A percentile compares a stretch with the other conserved stretches of the same genome.
Evolutionary conservation across 1,140 invertebrate genomes (phyloP).

Genomic region (Laupala kohalensis): DNA sequence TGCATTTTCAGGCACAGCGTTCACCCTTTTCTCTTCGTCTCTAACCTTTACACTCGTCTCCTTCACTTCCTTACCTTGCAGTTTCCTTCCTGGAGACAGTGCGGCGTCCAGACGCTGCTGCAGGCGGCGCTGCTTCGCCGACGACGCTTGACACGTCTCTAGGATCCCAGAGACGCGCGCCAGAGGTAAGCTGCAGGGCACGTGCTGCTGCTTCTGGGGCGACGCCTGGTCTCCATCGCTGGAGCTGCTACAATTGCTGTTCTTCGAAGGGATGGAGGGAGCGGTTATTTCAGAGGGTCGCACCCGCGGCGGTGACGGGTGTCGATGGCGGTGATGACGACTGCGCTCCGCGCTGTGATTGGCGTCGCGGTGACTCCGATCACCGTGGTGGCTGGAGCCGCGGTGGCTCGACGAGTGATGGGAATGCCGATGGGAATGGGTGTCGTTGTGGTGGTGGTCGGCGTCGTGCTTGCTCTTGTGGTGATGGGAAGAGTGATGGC

Average conservation of each 20-base stretch:
- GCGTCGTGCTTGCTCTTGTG: background rate
- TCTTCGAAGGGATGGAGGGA: no score
- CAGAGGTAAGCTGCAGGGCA: background rate
- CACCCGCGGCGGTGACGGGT: background rate
- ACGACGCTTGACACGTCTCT: background rate
- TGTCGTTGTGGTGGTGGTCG: background rate
- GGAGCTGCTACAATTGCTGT: no score
- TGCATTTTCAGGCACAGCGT: no score
- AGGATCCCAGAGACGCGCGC: background rate
- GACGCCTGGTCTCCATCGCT: background rate
- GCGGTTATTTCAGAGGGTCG: no score
- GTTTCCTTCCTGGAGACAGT: background rate
- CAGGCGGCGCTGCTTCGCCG: background rate
- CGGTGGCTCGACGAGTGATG: background rate
- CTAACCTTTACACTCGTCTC: background rate
- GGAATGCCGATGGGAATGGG: background rate
- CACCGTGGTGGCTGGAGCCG: background rate
- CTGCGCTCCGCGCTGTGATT: background rate
- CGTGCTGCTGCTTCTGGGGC: background rate
- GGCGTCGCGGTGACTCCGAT: background rate
- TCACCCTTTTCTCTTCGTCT: background rate
- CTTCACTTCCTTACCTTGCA: background rate
- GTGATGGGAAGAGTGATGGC: background rate
- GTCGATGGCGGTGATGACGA: background rate
- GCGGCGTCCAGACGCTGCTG: background rate